phyloP scores from a whole-genome alignment of 2,888 invertebrate genomes.

The Dicyrtoma fusca region DNA sequence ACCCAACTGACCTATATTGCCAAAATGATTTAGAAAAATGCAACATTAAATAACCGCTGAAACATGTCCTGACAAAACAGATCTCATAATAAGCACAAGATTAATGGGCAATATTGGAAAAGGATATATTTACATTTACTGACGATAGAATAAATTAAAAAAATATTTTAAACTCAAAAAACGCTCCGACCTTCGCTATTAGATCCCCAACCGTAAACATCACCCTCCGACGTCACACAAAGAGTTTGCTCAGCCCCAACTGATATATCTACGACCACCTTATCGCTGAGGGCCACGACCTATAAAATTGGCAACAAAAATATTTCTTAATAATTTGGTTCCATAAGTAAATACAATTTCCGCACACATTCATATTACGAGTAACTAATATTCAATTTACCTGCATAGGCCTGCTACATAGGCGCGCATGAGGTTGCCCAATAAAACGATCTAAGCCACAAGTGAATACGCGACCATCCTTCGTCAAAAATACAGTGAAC shows the following conservation, averaged over 20 bases:
- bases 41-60: no score
- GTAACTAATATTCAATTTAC: slow-evolving; percentile 52
- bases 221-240: slow-evolving; percentile 58
- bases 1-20: slow-evolving; percentile 67
- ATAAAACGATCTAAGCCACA: slow-evolving; percentile 68
- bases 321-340: no score
- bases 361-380: no score
- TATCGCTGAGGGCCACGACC: slow-evolving; percentile 62
- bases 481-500: slow-evolving; percentile 68
- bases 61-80: no score
- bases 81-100: no score
- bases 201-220: slow-evolving; percentile 49
- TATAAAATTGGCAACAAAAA: no score
- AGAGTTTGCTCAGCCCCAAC: slow-evolving; percentile 68
- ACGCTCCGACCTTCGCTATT: slow-evolving; percentile 67
- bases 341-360: no score
- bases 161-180: no score
- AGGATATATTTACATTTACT: no score
- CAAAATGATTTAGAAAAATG: no score
- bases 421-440: slow-evolving; percentile 64
- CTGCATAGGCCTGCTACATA: slow-evolving; percentile 64
- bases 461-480: slow-evolving; percentile 66
- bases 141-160: no score
- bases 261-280: slow-evolving; percentile 65
- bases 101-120: no score